Conservation (phyloP, 2,113 vertebrate species). For the Corythoichthys intestinalis region DNA sequence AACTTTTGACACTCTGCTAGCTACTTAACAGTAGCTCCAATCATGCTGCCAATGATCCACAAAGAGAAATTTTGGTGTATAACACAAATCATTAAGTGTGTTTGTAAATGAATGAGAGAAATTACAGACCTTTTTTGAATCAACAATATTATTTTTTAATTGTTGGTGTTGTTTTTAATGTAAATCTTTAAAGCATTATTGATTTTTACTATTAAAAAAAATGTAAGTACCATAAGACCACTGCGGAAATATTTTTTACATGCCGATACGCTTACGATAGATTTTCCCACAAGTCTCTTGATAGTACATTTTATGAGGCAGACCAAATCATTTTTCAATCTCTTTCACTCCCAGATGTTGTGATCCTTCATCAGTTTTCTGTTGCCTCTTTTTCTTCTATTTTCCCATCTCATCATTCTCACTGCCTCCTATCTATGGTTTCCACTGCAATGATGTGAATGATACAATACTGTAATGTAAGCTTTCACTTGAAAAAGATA, state of each 20-base stretch:
- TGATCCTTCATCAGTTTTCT: slow-evolving; percentile 1
- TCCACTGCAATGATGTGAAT: slow-evolving; percentile 19
- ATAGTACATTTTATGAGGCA: slow-evolving; percentile 8
- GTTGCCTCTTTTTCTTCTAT: slow-evolving; percentile 8
- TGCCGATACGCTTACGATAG: neutral
- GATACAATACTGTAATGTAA: slow-evolving; percentile 14
- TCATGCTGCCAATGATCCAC: too few species aligned
- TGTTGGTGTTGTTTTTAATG: neutral
- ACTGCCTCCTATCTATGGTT: slow-evolving; percentile 5
- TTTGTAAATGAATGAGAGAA: too few species aligned
- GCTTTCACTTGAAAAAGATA: slow-evolving; percentile 8
- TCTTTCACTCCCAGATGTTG: slow-evolving; percentile 5
- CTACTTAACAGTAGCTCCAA: too few species aligned
- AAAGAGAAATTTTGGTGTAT: too few species aligned
- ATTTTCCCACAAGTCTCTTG: neutral
- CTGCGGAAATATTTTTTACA: neutral
- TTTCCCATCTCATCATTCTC: slow-evolving; percentile 7
- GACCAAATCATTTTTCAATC: neutral
- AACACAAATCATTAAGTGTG: too few species aligned
- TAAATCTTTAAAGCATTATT: neutral
- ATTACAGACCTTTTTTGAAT: too few species aligned
- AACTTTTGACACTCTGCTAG: too few species aligned
- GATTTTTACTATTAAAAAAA: neutral
- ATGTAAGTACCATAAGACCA: neutral
- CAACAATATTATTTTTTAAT: neutral